These are phyloP conservation scores for Paelopatides confundens DNA, from an alignment of 53 echinoderm and acorn worm genomes.

Conservation along the genomic window DNA sequence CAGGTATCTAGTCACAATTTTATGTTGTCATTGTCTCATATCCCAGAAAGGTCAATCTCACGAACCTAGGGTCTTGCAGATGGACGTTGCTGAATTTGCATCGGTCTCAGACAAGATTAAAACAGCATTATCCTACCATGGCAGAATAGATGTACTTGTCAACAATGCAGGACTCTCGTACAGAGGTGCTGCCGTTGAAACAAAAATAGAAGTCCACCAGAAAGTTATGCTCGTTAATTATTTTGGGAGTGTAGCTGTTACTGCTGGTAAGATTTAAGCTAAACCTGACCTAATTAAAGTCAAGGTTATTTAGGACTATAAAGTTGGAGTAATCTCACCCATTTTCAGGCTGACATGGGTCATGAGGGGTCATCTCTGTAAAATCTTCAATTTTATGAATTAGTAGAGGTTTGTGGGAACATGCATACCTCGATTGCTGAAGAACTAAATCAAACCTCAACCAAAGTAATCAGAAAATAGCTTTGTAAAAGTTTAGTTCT, in stretches of 20 bases:
- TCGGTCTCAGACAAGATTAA: slow-evolving; percentile 64
- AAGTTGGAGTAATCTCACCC: too few relatives aligned
- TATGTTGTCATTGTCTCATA: neutral
- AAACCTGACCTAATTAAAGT: too few relatives aligned
- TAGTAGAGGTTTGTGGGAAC: too few relatives aligned
- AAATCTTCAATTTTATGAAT: too few relatives aligned
- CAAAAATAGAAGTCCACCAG: slow-evolving; percentile 79
- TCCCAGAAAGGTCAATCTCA: slow-evolving; percentile 47
- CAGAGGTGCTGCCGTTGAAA: slow-evolving; percentile 75
- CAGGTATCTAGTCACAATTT: neutral
- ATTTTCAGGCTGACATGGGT: too few relatives aligned
- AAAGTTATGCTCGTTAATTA: slow-evolving; percentile 91
- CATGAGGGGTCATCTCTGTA: too few relatives aligned
- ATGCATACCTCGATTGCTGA: too few relatives aligned
- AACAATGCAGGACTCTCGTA: slow-evolving; percentile 86
- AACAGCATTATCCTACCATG: slow-evolving; percentile 69
- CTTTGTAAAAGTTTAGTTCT: too few relatives aligned
- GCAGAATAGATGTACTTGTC: slow-evolving; percentile 80
- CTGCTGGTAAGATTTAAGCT: slow-evolving; percentile 66
- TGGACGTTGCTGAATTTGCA: slow-evolving; percentile 76
- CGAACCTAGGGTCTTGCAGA: slow-evolving; percentile 68
- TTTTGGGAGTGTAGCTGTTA: slow-evolving; percentile 88
- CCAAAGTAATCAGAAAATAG: too few relatives aligned
- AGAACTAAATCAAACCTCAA: too few relatives aligned
- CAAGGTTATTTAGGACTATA: too few relatives aligned